A percentile compares a stretch with the other conserved stretches of the same genome.
phyloP scores from a whole-genome alignment of 2,888 invertebrate genomes.

The Melinopterus prodromus region DNA sequence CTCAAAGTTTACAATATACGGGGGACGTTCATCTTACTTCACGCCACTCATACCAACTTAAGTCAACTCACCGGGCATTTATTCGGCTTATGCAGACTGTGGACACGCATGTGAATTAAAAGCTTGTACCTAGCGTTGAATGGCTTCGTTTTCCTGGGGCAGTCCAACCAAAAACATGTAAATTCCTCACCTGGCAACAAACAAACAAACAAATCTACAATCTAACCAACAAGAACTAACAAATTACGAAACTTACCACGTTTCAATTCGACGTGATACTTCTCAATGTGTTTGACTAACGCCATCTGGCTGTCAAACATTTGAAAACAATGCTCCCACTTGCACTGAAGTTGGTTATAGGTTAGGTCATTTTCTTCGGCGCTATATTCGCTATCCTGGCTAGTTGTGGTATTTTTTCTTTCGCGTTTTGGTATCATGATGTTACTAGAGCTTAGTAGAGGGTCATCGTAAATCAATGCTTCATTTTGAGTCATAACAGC shows the following conservation, averaged over 20 bases:
- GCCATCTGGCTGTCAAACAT: slow-evolving; percentile 81
- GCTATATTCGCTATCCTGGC: slow-evolving; percentile 28
- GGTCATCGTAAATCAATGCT: slow-evolving; percentile 56
- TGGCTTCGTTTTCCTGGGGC: slow-evolving; percentile 86
- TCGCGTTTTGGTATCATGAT: slow-evolving; percentile 39
- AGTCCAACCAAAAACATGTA: slow-evolving; percentile 94
- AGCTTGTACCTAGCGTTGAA: slow-evolving; percentile 98
- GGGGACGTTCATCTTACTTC: too few relatives aligned
- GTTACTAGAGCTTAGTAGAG: slow-evolving; percentile 50
- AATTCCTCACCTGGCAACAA: slow-evolving; percentile 77
- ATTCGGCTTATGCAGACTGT: slow-evolving; percentile 98
- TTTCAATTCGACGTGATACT: slow-evolving; percentile 86
- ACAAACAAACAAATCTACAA: slow-evolving; percentile 27
- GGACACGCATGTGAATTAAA: slow-evolving; percentile 95
- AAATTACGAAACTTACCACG: slow-evolving; percentile 62
- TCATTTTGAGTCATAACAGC: slow-evolving; percentile 61
- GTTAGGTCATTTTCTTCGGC: slow-evolving; percentile 36
- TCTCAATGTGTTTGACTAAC: slow-evolving; percentile 85
- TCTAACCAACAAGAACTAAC: background rate
- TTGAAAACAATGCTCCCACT: slow-evolving; percentile 87
- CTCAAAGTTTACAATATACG: too few relatives aligned
- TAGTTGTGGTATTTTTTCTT: slow-evolving; percentile 32
- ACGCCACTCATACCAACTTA: background rate
- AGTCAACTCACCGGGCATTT: slow-evolving; percentile 89
- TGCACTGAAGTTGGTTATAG: slow-evolving; percentile 66